phyloP scores from a whole-genome alignment of 1,140 invertebrate species.

The Pachypeltis micranthus region DNA sequence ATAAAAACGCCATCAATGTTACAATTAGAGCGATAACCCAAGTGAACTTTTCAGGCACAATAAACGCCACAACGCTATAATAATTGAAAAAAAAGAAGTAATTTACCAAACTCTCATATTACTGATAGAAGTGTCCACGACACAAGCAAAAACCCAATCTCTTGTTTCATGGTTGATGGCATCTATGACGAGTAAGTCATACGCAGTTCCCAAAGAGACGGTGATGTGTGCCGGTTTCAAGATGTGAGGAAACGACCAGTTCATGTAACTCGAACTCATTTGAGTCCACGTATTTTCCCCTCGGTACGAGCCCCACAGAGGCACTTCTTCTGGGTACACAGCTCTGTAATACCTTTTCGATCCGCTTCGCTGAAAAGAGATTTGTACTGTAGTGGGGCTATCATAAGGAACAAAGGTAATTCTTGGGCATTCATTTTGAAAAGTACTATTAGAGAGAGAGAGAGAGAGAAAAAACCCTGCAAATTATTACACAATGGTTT shows the following conservation, averaged over 20 bases:
- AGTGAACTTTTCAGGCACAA: too few relatives aligned
- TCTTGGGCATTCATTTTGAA: too few relatives aligned
- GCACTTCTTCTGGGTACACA: slow-evolving; percentile 16
- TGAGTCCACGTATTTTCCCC: slow-evolving; percentile 25
- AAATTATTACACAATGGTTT: too few relatives aligned
- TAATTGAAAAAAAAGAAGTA: slow-evolving; percentile 24
- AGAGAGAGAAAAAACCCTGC: too few relatives aligned
- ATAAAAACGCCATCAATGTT: too few relatives aligned
- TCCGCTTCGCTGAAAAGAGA: slow-evolving; percentile 24
- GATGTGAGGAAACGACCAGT: slow-evolving; percentile 29
- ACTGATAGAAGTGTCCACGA: slow-evolving; percentile 39
- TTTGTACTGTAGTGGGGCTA: too few relatives aligned
- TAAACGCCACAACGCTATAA: too few relatives aligned
- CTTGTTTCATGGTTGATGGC: slow-evolving; percentile 46
- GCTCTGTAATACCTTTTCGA: slow-evolving; percentile 24
- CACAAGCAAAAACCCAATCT: slow-evolving; percentile 63
- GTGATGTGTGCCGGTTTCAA: slow-evolving; percentile 33
- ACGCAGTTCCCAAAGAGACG: slow-evolving; percentile 32
- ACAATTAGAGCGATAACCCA: too few relatives aligned
- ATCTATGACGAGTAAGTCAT: slow-evolving; percentile 41
- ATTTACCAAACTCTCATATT: slow-evolving; percentile 50
- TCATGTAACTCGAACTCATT: slow-evolving; percentile 27
- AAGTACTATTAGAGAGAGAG: too few relatives aligned
- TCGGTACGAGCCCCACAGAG: slow-evolving; percentile 20
- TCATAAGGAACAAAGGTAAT: too few relatives aligned